Evolutionary conservation across 2,797 vertebrate genomes (phyloP).

Genomic region (Passerculus sandwichensis): DNA sequence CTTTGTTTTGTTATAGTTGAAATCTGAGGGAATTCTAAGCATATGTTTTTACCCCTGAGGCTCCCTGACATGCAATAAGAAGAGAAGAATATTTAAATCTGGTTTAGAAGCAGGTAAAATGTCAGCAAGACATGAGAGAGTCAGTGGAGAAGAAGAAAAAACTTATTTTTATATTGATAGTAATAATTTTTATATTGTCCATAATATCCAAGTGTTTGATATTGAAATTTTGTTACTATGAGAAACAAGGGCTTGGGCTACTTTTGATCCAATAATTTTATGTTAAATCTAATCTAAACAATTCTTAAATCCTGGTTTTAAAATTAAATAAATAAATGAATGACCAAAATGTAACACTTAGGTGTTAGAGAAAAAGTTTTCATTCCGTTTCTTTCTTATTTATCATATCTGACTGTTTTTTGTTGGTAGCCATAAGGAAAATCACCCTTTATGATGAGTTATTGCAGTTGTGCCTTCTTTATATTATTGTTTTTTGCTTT

Average conservation of each 20-base stretch:
- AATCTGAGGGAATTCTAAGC: not conserved
- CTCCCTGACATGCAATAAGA: not conserved
- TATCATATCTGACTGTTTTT: not conserved
- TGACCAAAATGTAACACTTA: accelerated
- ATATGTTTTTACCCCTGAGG: not conserved
- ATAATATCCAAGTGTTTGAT: not conserved
- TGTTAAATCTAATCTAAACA: not conserved
- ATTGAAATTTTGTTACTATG: not conserved
- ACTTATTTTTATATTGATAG: not conserved
- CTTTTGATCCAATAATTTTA: not conserved
- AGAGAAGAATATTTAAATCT: not conserved
- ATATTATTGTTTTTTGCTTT: not conserved
- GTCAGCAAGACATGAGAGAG: not conserved
- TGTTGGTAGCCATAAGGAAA: not conserved
- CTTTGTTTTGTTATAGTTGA: not conserved
- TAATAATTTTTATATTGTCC: no score
- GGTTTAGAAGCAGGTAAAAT: not conserved
- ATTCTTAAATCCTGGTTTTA: not conserved
- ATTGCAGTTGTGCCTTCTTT: not conserved
- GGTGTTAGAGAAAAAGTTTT: not conserved
- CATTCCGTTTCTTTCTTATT: not conserved
- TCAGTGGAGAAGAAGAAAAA: not conserved
- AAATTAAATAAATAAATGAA: not conserved
- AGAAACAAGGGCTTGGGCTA: not conserved
- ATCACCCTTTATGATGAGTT: not conserved